These are phyloP conservation scores for Paragorgia papillata DNA, from an alignment of 92 coral and sea anemone species.

Conservation along the genomic window DNA sequence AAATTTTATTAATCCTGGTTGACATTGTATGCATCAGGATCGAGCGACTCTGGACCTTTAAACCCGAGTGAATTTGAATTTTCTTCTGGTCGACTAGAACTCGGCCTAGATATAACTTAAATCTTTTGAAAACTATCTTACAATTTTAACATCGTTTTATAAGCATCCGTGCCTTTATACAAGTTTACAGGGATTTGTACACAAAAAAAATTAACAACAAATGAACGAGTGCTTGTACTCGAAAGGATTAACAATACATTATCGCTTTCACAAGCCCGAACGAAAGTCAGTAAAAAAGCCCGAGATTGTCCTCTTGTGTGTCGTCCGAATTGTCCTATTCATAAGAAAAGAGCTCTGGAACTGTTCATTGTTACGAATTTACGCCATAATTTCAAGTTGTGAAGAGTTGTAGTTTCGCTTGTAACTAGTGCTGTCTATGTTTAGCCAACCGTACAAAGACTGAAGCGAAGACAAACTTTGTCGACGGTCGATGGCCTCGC, in stretches of 20 bases:
- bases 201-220: slow-evolving; percentile 24
- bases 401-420: slow-evolving; percentile 65
- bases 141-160: slow-evolving; percentile 29
- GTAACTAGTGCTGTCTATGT: slow-evolving; percentile 41
- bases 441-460: slow-evolving; percentile 23
- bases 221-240: slow-evolving; percentile 7
- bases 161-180: slow-evolving; percentile 19
- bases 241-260: neutral
- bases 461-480: slow-evolving; percentile 53
- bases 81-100: slow-evolving; percentile 18
- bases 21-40: neutral
- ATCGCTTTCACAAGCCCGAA: neutral
- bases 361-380: too few species aligned
- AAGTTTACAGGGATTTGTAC: slow-evolving; percentile 38
- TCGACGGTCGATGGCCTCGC: slow-evolving; percentile 45
- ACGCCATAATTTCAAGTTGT: slow-evolving; percentile 87
- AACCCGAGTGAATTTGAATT: neutral
- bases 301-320: neutral
- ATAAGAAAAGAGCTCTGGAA: neutral
- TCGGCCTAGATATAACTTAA: slow-evolving; percentile 33
- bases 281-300: neutral
- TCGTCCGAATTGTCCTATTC: neutral
- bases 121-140: slow-evolving; percentile 29
- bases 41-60: neutral
- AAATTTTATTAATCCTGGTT: neutral